Evolutionary conservation across 2,113 vertebrate species (phyloP).

Genomic region (Trochalopteron elliotii): DNA sequence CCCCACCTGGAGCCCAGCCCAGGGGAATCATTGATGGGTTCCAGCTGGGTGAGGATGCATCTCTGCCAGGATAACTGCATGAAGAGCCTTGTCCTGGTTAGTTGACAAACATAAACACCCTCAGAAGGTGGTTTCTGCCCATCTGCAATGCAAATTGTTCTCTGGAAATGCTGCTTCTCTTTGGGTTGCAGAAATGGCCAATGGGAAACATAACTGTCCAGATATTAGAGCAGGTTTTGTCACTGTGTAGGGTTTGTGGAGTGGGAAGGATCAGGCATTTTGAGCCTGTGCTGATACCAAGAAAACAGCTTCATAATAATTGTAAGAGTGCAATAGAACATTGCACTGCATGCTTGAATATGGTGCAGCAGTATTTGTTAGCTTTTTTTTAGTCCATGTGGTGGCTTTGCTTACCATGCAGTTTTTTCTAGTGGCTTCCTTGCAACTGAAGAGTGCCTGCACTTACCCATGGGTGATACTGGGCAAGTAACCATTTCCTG

Average conservation of each 20-base stretch:
- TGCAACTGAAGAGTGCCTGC: not conserved
- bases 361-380: not conserved
- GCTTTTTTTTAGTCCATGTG: not conserved
- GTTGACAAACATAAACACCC: not conserved
- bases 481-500: not conserved
- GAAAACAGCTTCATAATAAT: not conserved
- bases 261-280: not conserved
- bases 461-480: not conserved
- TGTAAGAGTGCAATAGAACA: not conserved
- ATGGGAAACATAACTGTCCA: not conserved
- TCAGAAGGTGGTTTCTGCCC: not conserved
- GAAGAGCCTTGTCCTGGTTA: not conserved
- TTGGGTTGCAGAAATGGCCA: not conserved
- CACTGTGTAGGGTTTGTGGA: not conserved
- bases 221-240: not conserved
- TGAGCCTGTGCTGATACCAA: not conserved
- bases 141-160: fast-evolving
- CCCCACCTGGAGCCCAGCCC: not conserved
- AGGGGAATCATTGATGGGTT: not conserved
- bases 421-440: not conserved
- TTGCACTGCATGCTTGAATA: not conserved
- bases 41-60: not conserved
- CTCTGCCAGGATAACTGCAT: not conserved
- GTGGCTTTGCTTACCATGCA: not conserved
- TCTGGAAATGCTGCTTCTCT: not conserved